A percentile compares a stretch with the other conserved stretches of the same genome.
phyloP scores from a whole-genome alignment of 2,888 invertebrate genomes.

The Didymodactylos carnosus region DNA sequence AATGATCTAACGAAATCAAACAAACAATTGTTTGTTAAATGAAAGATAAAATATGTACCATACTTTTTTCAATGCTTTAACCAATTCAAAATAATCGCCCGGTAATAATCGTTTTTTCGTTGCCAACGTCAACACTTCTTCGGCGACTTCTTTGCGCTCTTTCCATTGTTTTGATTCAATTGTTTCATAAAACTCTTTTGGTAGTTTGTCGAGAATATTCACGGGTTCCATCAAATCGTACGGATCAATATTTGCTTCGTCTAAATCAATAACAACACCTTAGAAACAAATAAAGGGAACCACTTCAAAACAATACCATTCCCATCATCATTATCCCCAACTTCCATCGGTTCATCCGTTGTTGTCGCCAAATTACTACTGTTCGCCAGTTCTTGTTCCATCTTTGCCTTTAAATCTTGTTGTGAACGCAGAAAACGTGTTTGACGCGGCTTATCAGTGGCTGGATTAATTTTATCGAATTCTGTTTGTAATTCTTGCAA shows the following conservation, averaged over 20 bases:
- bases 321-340: slow-evolving; percentile 33
- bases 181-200: slow-evolving; percentile 84
- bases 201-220: slow-evolving; percentile 71
- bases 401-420: slow-evolving; percentile 43
- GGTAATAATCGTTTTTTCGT: slow-evolving; percentile 61
- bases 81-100: slow-evolving; percentile 75
- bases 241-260: slow-evolving; percentile 40
- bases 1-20: slow-evolving; percentile 48
- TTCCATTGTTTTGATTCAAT: slow-evolving; percentile 79
- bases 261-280: slow-evolving; percentile 31
- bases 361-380: slow-evolving; percentile 14
- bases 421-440: slow-evolving; percentile 59
- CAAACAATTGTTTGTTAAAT: slow-evolving; percentile 18
- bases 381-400: slow-evolving; percentile 21
- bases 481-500: slow-evolving; percentile 68
- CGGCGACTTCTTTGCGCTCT: slow-evolving; percentile 74
- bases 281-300: slow-evolving; percentile 15
- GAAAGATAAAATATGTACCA: neutral
- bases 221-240: slow-evolving; percentile 74
- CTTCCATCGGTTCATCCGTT: too few relatives aligned
- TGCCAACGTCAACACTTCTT: slow-evolving; percentile 54
- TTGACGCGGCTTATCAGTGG: slow-evolving; percentile 49
- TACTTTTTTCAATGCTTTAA: slow-evolving; percentile 66
- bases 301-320: slow-evolving; percentile 36
- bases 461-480: slow-evolving; percentile 49